A percentile compares a stretch with the other conserved stretches of the same genome.
These are phyloP conservation scores for Florisuga fusca DNA, from an alignment of 2,797 vertebrate genomes.

Conservation along the genomic window DNA sequence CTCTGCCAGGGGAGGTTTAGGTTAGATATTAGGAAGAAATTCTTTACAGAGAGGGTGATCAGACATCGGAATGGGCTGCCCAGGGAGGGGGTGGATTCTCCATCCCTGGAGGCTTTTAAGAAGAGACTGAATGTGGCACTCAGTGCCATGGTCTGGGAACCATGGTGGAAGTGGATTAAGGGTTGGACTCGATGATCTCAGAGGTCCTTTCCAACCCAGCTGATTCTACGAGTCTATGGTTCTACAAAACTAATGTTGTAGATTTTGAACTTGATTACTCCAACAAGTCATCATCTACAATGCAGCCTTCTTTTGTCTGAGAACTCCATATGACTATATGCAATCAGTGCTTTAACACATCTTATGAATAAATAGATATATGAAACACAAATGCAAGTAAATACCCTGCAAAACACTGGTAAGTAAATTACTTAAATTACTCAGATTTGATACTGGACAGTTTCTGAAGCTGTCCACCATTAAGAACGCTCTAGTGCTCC, in stretches of 20 bases:
- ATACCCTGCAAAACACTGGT: background rate
- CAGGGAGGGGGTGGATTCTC: too few relatives aligned
- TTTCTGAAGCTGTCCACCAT: background rate
- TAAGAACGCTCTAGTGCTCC: background rate
- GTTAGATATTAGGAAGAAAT: too few relatives aligned
- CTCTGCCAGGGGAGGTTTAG: too few relatives aligned
- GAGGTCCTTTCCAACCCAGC: too few relatives aligned
- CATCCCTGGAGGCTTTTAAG: too few relatives aligned
- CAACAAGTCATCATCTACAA: background rate
- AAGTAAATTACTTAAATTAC: background rate
- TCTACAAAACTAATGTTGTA: background rate
- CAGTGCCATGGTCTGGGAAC: too few relatives aligned
- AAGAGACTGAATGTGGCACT: too few relatives aligned
- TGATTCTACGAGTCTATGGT: too few relatives aligned
- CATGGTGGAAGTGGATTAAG: too few relatives aligned
- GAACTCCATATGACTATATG: background rate
- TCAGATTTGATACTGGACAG: background rate
- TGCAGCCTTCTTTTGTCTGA: background rate
- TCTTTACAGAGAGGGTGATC: too few relatives aligned
- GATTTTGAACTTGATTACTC: background rate
- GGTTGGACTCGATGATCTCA: too few relatives aligned
- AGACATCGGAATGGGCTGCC: too few relatives aligned
- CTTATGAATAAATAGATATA: background rate
- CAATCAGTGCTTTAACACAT: background rate
- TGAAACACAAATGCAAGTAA: background rate